Evolutionary conservation across 2,113 vertebrate species (phyloP).

Genomic region (Bungarus multicinctus): DNA sequence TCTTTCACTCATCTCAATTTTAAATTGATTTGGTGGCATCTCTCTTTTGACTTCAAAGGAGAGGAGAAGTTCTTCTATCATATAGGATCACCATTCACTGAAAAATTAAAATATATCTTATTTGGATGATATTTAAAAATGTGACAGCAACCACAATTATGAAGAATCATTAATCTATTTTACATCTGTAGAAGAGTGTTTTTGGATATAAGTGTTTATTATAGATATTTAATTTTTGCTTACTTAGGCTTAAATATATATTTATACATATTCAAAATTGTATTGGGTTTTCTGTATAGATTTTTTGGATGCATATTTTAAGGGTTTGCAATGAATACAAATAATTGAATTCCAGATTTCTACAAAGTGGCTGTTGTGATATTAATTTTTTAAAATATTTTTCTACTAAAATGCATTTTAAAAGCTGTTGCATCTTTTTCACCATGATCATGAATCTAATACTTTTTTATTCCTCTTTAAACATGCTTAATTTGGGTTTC

Average conservation of each 20-base stretch:
- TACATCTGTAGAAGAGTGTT: neutral
- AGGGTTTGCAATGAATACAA: neutral
- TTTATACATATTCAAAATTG: neutral
- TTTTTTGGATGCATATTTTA: neutral
- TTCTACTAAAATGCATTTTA: neutral
- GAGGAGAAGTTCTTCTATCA: neutral
- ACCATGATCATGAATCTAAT: neutral
- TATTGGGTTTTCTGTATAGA: neutral
- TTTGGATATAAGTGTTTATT: neutral
- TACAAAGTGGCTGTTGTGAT: neutral
- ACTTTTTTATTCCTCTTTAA: slow-evolving; percentile 3
- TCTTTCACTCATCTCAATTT: neutral
- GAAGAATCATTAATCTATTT: neutral
- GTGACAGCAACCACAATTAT: neutral
- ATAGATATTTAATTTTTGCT: neutral
- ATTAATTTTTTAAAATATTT: neutral
- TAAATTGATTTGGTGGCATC: neutral
- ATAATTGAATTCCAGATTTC: neutral
- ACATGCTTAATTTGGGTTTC: neutral
- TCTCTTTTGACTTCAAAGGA: neutral
- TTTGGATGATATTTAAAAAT: neutral
- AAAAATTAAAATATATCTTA: neutral
- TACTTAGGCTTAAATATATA: neutral
- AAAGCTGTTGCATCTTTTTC: neutral
- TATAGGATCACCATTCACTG: neutral